phyloP scores from a whole-genome alignment of 1,140 invertebrate genomes.

The Tenebrio molitor region DNA sequence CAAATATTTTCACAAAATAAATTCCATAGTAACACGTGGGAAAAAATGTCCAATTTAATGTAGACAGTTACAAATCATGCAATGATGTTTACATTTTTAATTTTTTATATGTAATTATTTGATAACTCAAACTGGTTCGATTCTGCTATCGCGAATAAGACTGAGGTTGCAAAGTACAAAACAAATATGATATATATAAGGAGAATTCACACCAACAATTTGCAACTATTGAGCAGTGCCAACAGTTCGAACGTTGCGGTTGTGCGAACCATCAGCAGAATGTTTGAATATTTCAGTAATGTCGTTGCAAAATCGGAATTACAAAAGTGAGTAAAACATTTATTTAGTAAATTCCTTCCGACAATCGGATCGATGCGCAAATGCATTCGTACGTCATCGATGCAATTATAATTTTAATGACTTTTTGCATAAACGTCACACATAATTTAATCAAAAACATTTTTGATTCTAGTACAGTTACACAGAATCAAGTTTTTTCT shows the following conservation, averaged over 20 bases:
- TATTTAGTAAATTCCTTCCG: too few species aligned
- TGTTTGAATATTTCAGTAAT: conserved; percentile 30
- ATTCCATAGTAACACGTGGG: conserved; percentile 22
- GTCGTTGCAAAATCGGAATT: not conserved
- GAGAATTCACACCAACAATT: not conserved
- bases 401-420: too few species aligned
- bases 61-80: not conserved
- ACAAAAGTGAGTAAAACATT: conserved; percentile 21
- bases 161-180: conserved; percentile 23
- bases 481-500: too few species aligned
- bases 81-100: conserved; percentile 4
- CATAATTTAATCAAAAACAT: too few species aligned
- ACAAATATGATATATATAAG: conserved; percentile 18
- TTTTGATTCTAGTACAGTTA: too few species aligned
- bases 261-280: not conserved
- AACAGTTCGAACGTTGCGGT: not conserved
- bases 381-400: not conserved
- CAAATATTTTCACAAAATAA: not conserved
- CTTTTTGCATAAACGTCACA: too few species aligned
- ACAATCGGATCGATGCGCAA: not conserved
- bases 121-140: not conserved
- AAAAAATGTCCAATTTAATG: not conserved
- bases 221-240: not conserved
- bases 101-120: not conserved
- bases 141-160: not conserved